phyloP scores from a whole-genome alignment of 1,140 invertebrate genomes.

The Drosophila mauritiana region DNA sequence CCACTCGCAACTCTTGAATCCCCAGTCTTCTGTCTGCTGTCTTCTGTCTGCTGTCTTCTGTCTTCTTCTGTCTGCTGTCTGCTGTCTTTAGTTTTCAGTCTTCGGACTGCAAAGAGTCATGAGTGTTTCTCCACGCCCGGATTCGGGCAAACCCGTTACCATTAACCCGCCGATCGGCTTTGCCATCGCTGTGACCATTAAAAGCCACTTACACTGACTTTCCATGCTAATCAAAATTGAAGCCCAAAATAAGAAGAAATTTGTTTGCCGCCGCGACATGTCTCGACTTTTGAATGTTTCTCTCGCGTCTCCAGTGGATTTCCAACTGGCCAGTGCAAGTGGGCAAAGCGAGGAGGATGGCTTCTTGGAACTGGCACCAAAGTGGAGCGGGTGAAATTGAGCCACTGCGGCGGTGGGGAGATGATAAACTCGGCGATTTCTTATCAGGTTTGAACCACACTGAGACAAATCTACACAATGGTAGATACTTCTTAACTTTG shows the following conservation, averaged over 20 bases:
- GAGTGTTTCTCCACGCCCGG: constrained; percentile 15
- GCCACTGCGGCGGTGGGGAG: not conserved
- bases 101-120: not conserved
- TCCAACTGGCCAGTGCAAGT: constrained; percentile 28
- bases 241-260: constrained; percentile 46
- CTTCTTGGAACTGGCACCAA: constrained; percentile 37
- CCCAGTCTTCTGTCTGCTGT: not conserved
- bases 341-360: constrained; percentile 1
- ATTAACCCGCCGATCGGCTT: constrained; percentile 59
- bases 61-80: not conserved
- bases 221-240: constrained; percentile 53
- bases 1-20: no score
- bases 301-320: constrained; percentile 2
- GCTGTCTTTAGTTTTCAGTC: not conserved
- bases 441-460: constrained; percentile 24
- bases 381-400: constrained; percentile 22
- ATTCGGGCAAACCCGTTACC: constrained; percentile 47
- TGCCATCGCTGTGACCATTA: constrained; percentile 63
- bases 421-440: constrained; percentile 26
- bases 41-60: not conserved
- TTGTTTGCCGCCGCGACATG: constrained; percentile 44
- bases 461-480: not conserved
- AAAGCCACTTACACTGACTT: constrained; percentile 67
- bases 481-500: no score
- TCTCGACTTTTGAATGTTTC: constrained; percentile 15